A percentile compares a stretch with the other conserved stretches of the same genome.
Evolutionary conservation across 2,113 vertebrate genomes (phyloP).

Genomic region (Colossoma macropomum): DNA sequence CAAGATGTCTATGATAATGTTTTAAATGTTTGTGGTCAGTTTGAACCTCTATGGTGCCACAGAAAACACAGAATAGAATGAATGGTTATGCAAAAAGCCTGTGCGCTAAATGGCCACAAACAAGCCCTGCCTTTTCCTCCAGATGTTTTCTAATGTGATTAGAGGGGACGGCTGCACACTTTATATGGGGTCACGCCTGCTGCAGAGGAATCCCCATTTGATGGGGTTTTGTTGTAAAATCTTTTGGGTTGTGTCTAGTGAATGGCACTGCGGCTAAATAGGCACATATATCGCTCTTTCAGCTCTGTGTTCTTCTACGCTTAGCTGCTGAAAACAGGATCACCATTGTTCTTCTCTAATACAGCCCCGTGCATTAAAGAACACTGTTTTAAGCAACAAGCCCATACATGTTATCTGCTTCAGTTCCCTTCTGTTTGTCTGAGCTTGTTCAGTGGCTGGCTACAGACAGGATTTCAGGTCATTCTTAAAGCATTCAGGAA

Average conservation of each 20-base stretch:
- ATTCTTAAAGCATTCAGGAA: constrained; percentile 7
- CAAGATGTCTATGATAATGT: neutral
- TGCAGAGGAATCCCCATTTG: constrained; percentile 51
- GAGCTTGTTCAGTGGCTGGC: constrained; percentile 31
- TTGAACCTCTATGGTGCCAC: constrained; percentile 12
- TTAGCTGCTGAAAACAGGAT: constrained; percentile 27
- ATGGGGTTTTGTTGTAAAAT: constrained; percentile 54
- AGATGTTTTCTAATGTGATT: constrained; percentile 56
- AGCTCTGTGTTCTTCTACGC: neutral
- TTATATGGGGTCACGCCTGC: constrained; percentile 43
- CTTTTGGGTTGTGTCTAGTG: constrained; percentile 33
- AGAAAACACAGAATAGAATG: constrained; percentile 10
- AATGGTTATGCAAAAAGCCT: constrained; percentile 38
- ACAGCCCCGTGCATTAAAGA: neutral
- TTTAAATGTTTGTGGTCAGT: constrained; percentile 24
- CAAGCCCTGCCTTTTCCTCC: constrained; percentile 27
- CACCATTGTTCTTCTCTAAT: constrained; percentile 21
- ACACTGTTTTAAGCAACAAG: constrained; percentile 21
- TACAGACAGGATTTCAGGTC: constrained; percentile 22
- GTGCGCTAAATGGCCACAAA: constrained; percentile 50
- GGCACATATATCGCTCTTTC: constrained; percentile 1
- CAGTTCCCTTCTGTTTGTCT: constrained; percentile 11
- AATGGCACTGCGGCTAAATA: constrained; percentile 21
- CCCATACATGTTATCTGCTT: constrained; percentile 21
- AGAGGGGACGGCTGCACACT: constrained; percentile 42